These are phyloP conservation scores for Drosophila nebulosa DNA, from an alignment of 1,140 invertebrate genomes.

Conservation along the genomic window DNA sequence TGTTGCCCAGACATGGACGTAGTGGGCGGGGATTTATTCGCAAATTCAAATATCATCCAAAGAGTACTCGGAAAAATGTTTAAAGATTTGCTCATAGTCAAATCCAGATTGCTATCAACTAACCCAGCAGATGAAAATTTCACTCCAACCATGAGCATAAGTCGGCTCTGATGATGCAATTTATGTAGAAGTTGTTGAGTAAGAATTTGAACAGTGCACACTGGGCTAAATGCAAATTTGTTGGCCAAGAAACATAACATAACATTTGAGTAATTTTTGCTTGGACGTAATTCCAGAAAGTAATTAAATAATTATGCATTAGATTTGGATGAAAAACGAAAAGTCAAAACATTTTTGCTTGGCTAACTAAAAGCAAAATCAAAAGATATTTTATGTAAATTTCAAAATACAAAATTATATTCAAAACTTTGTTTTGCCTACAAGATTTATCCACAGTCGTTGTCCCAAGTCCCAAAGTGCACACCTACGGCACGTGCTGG, in stretches of 20 bases:
- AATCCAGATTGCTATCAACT: neutral
- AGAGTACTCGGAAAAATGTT: neutral
- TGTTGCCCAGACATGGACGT: neutral
- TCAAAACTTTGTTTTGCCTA: neutral
- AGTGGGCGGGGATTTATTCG: neutral
- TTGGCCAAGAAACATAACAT: too few relatives aligned
- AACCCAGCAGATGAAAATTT: neutral
- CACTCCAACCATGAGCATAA: neutral
- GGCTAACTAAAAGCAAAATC: too few relatives aligned
- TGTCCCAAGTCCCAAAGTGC: too few relatives aligned
- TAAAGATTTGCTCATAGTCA: neutral
- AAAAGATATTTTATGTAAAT: neutral
- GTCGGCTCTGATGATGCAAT: neutral
- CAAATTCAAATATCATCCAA: too few relatives aligned
- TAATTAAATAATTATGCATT: too few relatives aligned
- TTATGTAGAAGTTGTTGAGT: neutral
- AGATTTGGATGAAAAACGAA: too few relatives aligned
- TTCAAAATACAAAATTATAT: neutral
- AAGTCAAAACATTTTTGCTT: too few relatives aligned
- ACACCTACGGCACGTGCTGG: slow-evolving; percentile 51
- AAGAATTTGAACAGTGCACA: neutral
- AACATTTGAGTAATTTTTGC: too few relatives aligned
- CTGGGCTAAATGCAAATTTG: neutral
- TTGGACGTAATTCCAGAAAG: too few relatives aligned
- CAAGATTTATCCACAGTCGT: too few relatives aligned